These are phyloP conservation scores for Alca torda DNA, from an alignment of 2,797 vertebrate species.

Conservation along the genomic window DNA sequence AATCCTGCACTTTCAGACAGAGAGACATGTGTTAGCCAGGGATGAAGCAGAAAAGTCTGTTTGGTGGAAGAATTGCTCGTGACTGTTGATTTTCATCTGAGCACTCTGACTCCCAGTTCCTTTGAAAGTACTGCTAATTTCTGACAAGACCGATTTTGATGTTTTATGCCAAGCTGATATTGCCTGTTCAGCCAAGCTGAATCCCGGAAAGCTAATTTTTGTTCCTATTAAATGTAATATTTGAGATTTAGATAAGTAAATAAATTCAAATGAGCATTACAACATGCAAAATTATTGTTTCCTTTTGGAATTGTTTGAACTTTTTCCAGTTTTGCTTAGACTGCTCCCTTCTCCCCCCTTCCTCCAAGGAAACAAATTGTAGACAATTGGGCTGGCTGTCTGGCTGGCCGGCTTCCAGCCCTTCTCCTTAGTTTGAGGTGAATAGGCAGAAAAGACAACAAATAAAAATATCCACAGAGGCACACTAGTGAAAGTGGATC, in stretches of 20 bases:
- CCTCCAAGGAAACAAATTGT: not conserved
- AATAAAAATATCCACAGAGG: not conserved
- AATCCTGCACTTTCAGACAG: not conserved
- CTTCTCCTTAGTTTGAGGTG: not conserved
- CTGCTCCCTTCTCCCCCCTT: fast-evolving
- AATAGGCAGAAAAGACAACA: not conserved
- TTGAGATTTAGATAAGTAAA: not conserved
- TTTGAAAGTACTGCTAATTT: not conserved
- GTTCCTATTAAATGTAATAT: not conserved
- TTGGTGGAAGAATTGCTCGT: not conserved
- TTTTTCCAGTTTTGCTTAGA: not conserved
- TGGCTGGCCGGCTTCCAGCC: not conserved
- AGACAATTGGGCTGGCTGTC: not conserved
- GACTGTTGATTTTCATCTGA: not conserved
- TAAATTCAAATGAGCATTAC: not conserved
- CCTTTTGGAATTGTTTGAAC: not conserved
- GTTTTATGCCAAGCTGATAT: not conserved
- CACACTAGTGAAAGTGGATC: not conserved
- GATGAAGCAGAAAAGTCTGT: not conserved
- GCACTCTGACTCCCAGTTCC: not conserved
- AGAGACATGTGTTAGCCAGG: not conserved
- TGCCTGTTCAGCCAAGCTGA: not conserved
- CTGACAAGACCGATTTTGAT: not conserved
- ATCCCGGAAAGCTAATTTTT: not conserved
- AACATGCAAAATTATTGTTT: not conserved